Evolutionary conservation across 2,113 vertebrate species (phyloP), one percentile per base, ranked within the genome.

Genomic region (Phodopus roborovskii): DNA sequence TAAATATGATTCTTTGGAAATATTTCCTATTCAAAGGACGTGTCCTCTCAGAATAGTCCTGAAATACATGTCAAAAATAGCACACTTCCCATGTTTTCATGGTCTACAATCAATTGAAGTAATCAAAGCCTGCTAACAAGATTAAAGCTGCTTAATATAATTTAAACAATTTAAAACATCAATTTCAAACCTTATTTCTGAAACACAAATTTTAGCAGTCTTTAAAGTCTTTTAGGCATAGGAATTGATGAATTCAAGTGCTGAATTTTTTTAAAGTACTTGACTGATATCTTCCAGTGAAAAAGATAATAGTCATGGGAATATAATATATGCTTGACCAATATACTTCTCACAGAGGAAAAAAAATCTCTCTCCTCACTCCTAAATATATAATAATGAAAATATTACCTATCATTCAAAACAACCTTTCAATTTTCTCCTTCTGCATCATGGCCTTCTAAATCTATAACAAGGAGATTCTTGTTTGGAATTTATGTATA

Each of bases 131-230:
- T 92, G 50, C 50, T 87, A 84, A 86, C 13, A 94, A 91, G 84
- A 74, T 96, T 93, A 93, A 93, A 64, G 68, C 36, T 88, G 45
- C 36, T 90, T 88, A 94, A 58, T 74, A 94, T 74, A 15, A 95
- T 88, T 96, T 60, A 93, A 30, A 9, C 60, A 62, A 53, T 74
- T 78, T 81, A 95, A 88, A 87, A 82, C 58, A 74, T 2, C 5
- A 94, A 70, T 93, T 90, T 96, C 36, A 94, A 90, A 71, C 66
- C 96, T 73, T 95, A n/a, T 60, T 83, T 78, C 91, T 12, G 94
- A 94, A 71, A 93, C 3, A 92, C 81, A 88, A 95, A 75, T 92
- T 89, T 33, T 60, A 90, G 83, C 53, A 28, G n/a, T 79, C 77
- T 92, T 90, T 62, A 60, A 92, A 94, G 15, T 19, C 45, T 83